These are phyloP conservation scores for Nymphalis urticae DNA, from an alignment of 2,888 invertebrate species.

Conservation along the genomic window DNA sequence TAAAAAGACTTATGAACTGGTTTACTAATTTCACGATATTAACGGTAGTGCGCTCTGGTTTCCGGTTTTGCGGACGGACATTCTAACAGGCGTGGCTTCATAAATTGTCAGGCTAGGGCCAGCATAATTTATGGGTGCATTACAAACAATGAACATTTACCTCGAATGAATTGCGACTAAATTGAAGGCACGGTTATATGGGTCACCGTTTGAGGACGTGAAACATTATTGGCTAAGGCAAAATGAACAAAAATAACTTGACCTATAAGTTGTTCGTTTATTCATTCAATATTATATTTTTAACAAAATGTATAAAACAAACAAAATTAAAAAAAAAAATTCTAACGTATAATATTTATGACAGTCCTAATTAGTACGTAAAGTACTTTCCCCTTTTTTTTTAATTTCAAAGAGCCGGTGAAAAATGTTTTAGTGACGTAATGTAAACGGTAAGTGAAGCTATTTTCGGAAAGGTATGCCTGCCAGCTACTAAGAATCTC, in stretches of 20 bases:
- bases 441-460: slow-evolving; percentile 47
- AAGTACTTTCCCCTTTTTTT: slow-evolving; percentile 32
- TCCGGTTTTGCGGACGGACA: slow-evolving; percentile 66
- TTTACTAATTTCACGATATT: slow-evolving; percentile 69
- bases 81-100: slow-evolving; percentile 67
- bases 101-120: slow-evolving; percentile 62
- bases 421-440: slow-evolving; percentile 35
- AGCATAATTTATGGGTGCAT: slow-evolving; percentile 42
- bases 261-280: too few species aligned
- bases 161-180: slow-evolving; percentile 47
- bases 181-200: slow-evolving; percentile 44
- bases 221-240: slow-evolving; percentile 12
- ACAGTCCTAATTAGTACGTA: neutral
- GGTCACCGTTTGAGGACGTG: slow-evolving; percentile 44
- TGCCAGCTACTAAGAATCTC: slow-evolving; percentile 56
- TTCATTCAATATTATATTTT: too few species aligned
- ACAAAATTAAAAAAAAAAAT: too few species aligned
- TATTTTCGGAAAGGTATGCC: slow-evolving; percentile 69
- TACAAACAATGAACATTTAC: slow-evolving; percentile 44
- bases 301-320: too few species aligned
- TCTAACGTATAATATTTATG: neutral
- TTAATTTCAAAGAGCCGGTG: slow-evolving; percentile 32
- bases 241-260: slow-evolving; percentile 17
- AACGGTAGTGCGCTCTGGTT: slow-evolving; percentile 73
- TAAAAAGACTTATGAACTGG: slow-evolving; percentile 48